phyloP scores from a whole-genome alignment of 2,113 vertebrate species.

The Oreotrochilus melanogaster region DNA sequence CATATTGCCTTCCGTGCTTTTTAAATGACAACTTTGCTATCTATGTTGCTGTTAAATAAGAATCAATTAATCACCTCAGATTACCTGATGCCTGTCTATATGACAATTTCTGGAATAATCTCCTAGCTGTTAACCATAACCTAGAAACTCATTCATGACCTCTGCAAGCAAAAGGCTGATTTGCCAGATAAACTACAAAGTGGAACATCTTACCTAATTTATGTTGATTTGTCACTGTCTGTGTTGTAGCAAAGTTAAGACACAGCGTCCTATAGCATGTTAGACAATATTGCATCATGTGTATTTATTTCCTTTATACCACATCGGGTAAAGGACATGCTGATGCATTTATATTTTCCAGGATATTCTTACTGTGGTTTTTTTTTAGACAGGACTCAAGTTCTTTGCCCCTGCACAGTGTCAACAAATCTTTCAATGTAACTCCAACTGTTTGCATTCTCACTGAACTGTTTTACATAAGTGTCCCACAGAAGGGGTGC shows the following conservation, averaged over 20 bases:
- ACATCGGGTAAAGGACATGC: neutral
- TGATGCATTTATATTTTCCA: neutral
- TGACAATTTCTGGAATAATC: neutral
- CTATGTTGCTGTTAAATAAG: neutral
- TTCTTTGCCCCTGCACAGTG: neutral
- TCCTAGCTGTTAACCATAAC: neutral
- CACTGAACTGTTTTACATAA: neutral
- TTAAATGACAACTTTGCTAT: neutral
- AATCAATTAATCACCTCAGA: neutral
- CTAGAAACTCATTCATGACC: neutral
- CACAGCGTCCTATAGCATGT: neutral
- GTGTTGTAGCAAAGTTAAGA: neutral
- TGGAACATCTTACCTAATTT: neutral
- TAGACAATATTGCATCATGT: neutral
- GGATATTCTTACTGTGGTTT: neutral
- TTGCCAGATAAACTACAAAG: neutral
- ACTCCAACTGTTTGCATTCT: neutral
- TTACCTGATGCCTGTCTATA: neutral
- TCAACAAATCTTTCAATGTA: neutral
- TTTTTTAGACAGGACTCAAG: neutral
- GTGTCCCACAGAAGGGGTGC: neutral
- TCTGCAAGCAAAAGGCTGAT: neutral
- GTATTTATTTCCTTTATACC: neutral
- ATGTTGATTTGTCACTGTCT: neutral
- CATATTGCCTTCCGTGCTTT: neutral